phyloP scores from a whole-genome alignment of 2,797 vertebrate genomes.

The Phrynocephalus vlangalii region DNA sequence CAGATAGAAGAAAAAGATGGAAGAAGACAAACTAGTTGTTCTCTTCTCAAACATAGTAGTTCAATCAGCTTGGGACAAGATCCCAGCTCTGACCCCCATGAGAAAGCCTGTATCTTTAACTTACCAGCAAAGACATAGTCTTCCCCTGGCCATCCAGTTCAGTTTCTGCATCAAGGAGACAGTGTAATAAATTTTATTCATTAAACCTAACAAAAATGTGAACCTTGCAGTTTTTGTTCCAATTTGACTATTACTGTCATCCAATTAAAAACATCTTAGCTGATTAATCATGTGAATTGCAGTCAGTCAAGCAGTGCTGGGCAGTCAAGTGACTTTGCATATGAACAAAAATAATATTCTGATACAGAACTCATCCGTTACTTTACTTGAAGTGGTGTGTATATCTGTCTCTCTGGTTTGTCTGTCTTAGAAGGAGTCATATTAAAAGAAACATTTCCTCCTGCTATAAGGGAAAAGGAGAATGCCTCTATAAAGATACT shows the following conservation, averaged over 20 bases:
- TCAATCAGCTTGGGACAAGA: too few species aligned
- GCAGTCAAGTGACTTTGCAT: background rate
- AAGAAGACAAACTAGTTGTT: background rate
- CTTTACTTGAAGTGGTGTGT: background rate
- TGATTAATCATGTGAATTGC: background rate
- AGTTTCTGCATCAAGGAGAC: background rate
- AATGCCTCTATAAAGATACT: background rate
- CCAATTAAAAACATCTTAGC: background rate
- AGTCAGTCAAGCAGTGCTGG: background rate
- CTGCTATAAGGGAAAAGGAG: background rate
- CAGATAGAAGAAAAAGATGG: background rate
- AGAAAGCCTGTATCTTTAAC: background rate
- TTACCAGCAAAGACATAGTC: background rate
- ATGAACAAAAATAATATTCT: background rate
- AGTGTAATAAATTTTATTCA: background rate
- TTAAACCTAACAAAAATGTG: constrained; percentile 7
- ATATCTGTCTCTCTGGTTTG: background rate
- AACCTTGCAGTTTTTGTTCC: background rate
- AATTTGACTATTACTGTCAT: background rate
- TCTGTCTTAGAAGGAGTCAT: background rate
- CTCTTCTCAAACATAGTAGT: too few species aligned
- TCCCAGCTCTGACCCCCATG: background rate
- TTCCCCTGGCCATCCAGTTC: background rate
- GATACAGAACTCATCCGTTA: background rate
- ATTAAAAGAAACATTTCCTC: background rate